phyloP scores from a whole-genome alignment of 2,113 vertebrate species.

The Danio rerio region GRCz12tu NC_133195.1:27963001-27963500 shows the following conservation, averaged over 20 bases:
- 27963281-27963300: constrained; percentile 83
- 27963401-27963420: constrained; percentile 75
- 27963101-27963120: background rate
- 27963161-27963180: constrained; percentile 60
- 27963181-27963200: constrained; percentile 61
- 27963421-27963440: constrained; percentile 68
- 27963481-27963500: constrained; percentile 68
- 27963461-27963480: constrained; percentile 63
- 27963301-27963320: constrained; percentile 86
- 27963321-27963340: constrained; percentile 68
- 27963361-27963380: constrained; percentile 76
- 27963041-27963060: too few species aligned
- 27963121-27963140: background rate
- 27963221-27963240: constrained; percentile 72
- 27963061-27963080: too few species aligned
- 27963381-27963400: constrained; percentile 57
- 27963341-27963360: constrained; percentile 73
- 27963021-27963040: too few species aligned
- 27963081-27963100: too few species aligned
- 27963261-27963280: constrained; percentile 85
- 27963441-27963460: constrained; percentile 74
- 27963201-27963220: constrained; percentile 78
- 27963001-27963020: too few species aligned
- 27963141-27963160: background rate
- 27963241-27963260: constrained; percentile 75